Percentiles rank a stretch among this genome's conserved stretches.
Conservation (phyloP, 2,888 invertebrate species). For the Pilophorus perplexus region DNA sequence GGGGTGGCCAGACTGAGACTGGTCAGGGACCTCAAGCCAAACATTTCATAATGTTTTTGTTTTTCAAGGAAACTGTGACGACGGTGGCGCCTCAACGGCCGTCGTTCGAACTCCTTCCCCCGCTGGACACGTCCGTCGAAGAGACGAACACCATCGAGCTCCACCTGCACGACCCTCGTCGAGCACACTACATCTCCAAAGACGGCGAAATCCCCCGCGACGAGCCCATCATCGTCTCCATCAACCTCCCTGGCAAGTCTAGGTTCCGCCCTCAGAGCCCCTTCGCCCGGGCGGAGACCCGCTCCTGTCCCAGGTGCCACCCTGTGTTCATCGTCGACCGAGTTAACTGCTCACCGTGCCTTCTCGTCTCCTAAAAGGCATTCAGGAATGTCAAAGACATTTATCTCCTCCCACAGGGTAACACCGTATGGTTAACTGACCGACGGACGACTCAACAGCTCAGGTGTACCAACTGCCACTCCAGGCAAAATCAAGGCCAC, state of each 20-base stretch:
- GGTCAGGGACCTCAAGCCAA: too few relatives aligned
- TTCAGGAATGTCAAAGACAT: too few relatives aligned
- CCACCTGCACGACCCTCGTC: conserved; percentile 57
- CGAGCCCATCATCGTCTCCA: conserved; percentile 62
- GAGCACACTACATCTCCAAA: conserved; percentile 62
- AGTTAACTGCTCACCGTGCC: conserved; percentile 65
- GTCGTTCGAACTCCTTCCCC: conserved; percentile 44
- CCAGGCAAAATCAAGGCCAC: too few relatives aligned
- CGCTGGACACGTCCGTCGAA: conserved; percentile 51
- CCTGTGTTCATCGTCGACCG: conserved; percentile 46
- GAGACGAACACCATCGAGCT: conserved; percentile 52
- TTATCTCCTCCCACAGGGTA: too few relatives aligned
- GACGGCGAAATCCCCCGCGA: conserved; percentile 55
- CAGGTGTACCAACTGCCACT: too few relatives aligned
- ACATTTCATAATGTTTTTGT: too few relatives aligned
- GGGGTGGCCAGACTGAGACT: too few relatives aligned
- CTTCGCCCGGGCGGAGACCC: not conserved
- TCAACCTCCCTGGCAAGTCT: conserved; percentile 51
- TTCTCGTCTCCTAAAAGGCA: conserved; percentile 53
- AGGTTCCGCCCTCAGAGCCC: conserved; percentile 53
- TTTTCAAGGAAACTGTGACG: conserved; percentile 6
- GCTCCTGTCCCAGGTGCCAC: conserved; percentile 55
- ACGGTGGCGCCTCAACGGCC: conserved; percentile 41
- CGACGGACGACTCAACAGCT: too few relatives aligned
- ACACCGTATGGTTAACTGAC: too few relatives aligned